phyloP scores from a whole-genome alignment of 2,113 vertebrate genomes.

The Neogale vison region DNA sequence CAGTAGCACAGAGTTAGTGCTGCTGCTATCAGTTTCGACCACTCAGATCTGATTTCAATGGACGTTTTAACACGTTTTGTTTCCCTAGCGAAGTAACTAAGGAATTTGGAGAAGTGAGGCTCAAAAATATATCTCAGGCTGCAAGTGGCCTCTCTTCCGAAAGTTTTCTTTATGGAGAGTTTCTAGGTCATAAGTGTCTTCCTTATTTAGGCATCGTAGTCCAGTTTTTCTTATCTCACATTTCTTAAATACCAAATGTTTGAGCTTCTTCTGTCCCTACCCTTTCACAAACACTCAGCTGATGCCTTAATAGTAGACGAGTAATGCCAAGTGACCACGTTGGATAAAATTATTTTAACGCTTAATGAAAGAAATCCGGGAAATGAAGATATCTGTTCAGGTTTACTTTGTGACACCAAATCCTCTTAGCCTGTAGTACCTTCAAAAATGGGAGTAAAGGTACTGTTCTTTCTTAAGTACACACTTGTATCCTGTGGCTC shows the following conservation, averaged over 20 bases:
- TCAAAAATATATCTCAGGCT: conserved; percentile 27
- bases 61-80: conserved; percentile 26
- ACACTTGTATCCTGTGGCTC: background rate
- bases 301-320: background rate
- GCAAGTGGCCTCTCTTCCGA: background rate
- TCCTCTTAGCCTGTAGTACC: background rate
- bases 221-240: conserved; percentile 23
- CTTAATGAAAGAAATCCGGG: background rate
- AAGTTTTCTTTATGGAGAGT: background rate
- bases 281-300: conserved; percentile 1
- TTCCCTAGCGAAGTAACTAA: conserved; percentile 33
- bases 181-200: conserved; percentile 10
- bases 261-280: background rate
- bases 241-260: conserved; percentile 31
- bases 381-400: background rate
- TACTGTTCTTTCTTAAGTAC: conserved; percentile 2
- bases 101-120: background rate
- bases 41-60: background rate
- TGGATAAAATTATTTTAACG: background rate
- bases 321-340: background rate
- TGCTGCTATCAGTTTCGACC: background rate
- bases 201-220: background rate
- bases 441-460: conserved; percentile 12
- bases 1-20: background rate
- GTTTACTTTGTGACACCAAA: background rate